Conservation (phyloP, 2,888 invertebrate genomes). For the Seira sanloemensis region DNA sequence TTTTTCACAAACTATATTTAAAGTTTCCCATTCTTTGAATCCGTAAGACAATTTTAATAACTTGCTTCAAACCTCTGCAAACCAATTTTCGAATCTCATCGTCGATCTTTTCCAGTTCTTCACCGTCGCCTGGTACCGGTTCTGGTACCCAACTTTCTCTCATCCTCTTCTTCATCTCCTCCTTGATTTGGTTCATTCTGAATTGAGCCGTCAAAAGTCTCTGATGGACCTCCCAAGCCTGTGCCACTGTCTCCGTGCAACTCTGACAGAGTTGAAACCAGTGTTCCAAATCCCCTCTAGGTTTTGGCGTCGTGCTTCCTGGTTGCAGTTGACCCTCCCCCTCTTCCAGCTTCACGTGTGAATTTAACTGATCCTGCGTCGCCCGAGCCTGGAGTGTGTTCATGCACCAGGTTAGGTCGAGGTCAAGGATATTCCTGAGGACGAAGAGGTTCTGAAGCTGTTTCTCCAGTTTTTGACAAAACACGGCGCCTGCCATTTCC, state of each 20-base stretch:
- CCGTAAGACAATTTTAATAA: not conserved
- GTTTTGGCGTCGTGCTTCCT: no score
- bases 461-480: not conserved
- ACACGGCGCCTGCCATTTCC: not conserved
- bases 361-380: not conserved
- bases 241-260: not conserved
- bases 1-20: no score
- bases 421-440: not conserved
- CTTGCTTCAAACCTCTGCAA: not conserved
- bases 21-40: no score
- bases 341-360: not conserved
- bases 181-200: not conserved
- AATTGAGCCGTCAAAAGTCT: not conserved
- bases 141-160: not conserved
- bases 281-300: not conserved
- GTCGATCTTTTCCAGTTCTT: not conserved
- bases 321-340: not conserved
- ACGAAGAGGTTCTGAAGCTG: not conserved
- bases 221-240: constrained; percentile 7
- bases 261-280: not conserved
- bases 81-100: not conserved
- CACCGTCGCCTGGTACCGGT: not conserved
- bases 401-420: not conserved
- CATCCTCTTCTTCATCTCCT: not conserved
- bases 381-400: not conserved